Conservation (phyloP, 1,140 invertebrate species). For the Heliconius hewitsoni region DNA sequence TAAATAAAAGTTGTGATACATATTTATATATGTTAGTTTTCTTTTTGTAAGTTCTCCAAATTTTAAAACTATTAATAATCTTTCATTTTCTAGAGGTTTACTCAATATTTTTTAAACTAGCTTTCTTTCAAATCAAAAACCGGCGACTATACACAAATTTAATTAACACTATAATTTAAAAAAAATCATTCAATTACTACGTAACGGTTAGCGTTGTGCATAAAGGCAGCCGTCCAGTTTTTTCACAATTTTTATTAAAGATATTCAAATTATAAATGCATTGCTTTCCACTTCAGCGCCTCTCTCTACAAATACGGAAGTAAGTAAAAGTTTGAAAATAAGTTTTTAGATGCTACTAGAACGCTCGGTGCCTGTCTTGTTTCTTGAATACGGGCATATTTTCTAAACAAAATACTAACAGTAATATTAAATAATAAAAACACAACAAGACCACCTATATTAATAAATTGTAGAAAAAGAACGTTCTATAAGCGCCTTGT, state of each 20-base stretch:
- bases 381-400: neutral
- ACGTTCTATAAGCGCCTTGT: conserved; percentile 57
- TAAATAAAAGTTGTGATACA: no score
- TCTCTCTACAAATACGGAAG: conserved; percentile 1
- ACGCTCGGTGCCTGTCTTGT: neutral
- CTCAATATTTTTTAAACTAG: neutral
- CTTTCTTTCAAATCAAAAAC: conserved; percentile 4
- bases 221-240: conserved; percentile 32
- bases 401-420: neutral
- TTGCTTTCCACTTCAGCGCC: conserved; percentile 39
- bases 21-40: no score
- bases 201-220: conserved; percentile 36
- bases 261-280: conserved; percentile 48
- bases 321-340: conserved; percentile 22
- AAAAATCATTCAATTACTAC: conserved; percentile 39
- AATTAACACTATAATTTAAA: conserved; percentile 38
- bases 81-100: neutral
- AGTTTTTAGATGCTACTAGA: neutral
- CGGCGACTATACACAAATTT: conserved; percentile 28
- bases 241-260: conserved; percentile 37
- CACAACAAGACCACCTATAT: conserved; percentile 55
- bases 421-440: conserved; percentile 24
- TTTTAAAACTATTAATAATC: neutral
- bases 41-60: no score
- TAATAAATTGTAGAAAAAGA: conserved; percentile 57